A percentile compares a stretch with the other conserved stretches of the same genome.
Evolutionary conservation across 2,888 invertebrate species (phyloP).

Genomic region (Aleiodes alternator): DNA sequence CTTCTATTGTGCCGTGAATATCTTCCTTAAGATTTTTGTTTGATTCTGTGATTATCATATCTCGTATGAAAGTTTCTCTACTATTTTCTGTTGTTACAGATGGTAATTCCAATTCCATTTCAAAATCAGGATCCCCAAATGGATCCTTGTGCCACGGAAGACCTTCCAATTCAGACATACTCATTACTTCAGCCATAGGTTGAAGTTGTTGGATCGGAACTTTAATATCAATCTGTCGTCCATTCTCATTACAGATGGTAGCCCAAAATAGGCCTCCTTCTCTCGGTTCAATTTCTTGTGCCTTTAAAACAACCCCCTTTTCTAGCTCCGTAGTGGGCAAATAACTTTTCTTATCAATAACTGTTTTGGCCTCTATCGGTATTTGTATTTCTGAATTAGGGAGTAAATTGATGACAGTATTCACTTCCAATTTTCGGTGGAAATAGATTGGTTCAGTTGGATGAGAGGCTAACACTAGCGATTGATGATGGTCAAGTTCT

Average conservation of each 20-base stretch:
- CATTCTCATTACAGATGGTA: neutral
- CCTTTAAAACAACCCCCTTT: neutral
- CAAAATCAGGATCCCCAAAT: neutral
- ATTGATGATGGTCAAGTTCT: neutral
- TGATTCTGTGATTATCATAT: neutral
- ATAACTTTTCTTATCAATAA: neutral
- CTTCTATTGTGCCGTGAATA: neutral
- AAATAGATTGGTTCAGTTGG: neutral
- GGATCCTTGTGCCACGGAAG: neutral
- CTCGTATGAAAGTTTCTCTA: neutral
- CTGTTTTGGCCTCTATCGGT: neutral
- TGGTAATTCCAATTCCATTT: neutral
- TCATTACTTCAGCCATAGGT: neutral
- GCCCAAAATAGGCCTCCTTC: neutral
- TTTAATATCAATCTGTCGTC: neutral
- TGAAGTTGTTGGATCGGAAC: neutral
- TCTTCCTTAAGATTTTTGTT: neutral
- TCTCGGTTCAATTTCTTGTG: neutral
- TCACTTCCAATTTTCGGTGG: neutral
- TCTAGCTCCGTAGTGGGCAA: neutral
- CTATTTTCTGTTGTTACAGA: neutral
- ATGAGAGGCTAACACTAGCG: neutral
- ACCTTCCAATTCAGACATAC: neutral
- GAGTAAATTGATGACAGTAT: neutral
- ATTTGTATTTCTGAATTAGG: conserved; percentile 4